Evolutionary conservation across 2,113 vertebrate genomes (phyloP).

Genomic region (Catagonus wagneri): DNA sequence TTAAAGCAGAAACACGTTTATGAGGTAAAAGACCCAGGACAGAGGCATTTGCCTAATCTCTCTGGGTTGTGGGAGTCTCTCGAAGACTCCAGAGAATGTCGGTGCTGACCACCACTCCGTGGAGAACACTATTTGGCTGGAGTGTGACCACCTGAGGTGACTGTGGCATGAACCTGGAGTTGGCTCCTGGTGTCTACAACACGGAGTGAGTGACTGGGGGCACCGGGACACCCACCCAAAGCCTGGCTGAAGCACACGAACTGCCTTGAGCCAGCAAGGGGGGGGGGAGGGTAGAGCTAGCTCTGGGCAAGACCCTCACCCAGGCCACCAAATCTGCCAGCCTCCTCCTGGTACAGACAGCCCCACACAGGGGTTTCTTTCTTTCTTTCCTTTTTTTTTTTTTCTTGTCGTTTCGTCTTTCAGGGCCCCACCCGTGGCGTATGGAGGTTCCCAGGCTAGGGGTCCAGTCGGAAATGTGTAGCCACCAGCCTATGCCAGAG

Average conservation of each 20-base stretch:
- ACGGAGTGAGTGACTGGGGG: not conserved
- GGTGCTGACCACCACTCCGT: constrained; percentile 10
- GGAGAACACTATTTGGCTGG: constrained; percentile 59
- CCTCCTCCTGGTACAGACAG: not conserved
- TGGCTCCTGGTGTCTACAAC: constrained; percentile 36
- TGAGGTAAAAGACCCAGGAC: constrained; percentile 65
- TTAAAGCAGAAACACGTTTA: constrained; percentile 74
- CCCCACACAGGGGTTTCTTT: not conserved
- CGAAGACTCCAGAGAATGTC: not conserved
- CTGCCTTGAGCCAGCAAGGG: not conserved
- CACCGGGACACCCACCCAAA: not conserved
- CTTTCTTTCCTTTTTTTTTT: too few relatives aligned
- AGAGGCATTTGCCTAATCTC: not conserved
- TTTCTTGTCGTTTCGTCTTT: too few relatives aligned
- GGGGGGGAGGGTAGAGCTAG: not conserved
- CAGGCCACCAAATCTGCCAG: not conserved
- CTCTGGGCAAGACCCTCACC: not conserved
- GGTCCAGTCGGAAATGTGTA: too few relatives aligned
- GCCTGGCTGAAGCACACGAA: not conserved
- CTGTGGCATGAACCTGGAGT: not conserved
- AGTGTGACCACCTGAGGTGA: not conserved
- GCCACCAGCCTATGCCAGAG: too few relatives aligned
- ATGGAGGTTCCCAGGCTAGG: too few relatives aligned
- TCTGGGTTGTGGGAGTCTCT: not conserved
- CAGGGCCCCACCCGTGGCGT: too few relatives aligned